Base-by-base conservation (phyloP, 2,888 invertebrate species). In the Cyclophora punctaria region DNA sequence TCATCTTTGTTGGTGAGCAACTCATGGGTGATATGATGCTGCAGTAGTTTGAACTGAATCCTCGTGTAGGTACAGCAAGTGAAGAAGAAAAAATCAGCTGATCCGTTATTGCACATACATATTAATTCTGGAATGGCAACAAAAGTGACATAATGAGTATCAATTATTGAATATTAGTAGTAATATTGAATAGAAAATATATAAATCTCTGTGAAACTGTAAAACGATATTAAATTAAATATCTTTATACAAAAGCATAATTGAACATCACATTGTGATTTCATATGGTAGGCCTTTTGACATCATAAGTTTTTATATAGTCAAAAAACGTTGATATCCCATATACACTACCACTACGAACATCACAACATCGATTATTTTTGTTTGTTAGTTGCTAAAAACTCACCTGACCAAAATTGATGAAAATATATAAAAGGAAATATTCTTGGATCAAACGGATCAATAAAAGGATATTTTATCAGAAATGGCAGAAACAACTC, bases 331-430 rank as follows among this genome's bases (percentile, higher is more conserved):
- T 20, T 20, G 20, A 20, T 20, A 20, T 2, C 20, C 20, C 1
- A 20, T 20, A 20, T 20, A 20, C 20, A 20, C 20, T 20, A 20
- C 20, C 20, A 20, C 20, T 20, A 20, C 20, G 20, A 20, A 20
- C 2, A 20, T 20, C 20, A 20, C 20, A 20, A 20, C 20, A 20
- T 20, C 20, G 20, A 20, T 20, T 20, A 20, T 20, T 20, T 20
- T 20, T 20, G 20, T 20, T 20, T 20, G 20, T 20, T 20, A 20
- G 33, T 41, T 34, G 45, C 42, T 5, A 47, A 3, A 34, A 35
- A 73, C 73, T 60, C 57, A 83, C 83, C 72, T 43, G 77, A 71
- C 71, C 75, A 76, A 51, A 73, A 53, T 54, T 83, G 83, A 48
- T 72, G 73, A 3, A 78, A 6, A 53, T 77, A 83, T 2, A 76